Percentiles rank a stretch among this genome's conserved stretches.
These are phyloP conservation scores for Ypsolopha scabrella DNA, from an alignment of 2,888 invertebrate species.

Conservation along the genomic window DNA sequence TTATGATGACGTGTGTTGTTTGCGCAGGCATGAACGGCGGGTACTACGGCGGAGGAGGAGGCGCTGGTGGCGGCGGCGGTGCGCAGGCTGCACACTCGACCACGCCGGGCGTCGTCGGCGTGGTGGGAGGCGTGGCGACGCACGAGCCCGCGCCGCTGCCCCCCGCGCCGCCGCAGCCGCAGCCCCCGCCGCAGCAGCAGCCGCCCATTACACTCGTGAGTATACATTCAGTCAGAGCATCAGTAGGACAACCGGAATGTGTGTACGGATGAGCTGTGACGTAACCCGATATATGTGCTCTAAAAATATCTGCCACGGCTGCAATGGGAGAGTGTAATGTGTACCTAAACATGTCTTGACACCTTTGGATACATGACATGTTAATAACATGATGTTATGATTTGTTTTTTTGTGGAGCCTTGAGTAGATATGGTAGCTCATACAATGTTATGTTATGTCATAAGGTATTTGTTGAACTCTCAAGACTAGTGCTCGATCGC, in stretches of 20 bases:
- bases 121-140: constrained; percentile 37
- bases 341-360: too few relatives aligned
- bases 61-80: constrained; percentile 73
- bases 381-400: too few relatives aligned
- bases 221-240: neutral
- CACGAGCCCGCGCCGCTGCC: constrained; percentile 49
- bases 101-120: constrained; percentile 68
- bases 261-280: too few relatives aligned
- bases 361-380: too few relatives aligned
- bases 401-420: too few relatives aligned
- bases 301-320: too few relatives aligned
- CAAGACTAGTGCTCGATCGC: too few relatives aligned
- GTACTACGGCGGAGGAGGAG: constrained; percentile 66
- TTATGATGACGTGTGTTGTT: neutral
- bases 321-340: too few relatives aligned
- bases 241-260: neutral
- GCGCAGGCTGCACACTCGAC: constrained; percentile 91
- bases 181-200: constrained; percentile 41
- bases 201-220: neutral
- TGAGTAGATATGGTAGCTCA: too few relatives aligned
- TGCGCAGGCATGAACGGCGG: constrained; percentile 77
- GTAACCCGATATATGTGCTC: too few relatives aligned
- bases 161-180: constrained; percentile 38
- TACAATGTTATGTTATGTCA: too few relatives aligned
- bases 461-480: too few relatives aligned